Conservation (phyloP, 2,797 vertebrate species). For the Australoheros facetus region DNA sequence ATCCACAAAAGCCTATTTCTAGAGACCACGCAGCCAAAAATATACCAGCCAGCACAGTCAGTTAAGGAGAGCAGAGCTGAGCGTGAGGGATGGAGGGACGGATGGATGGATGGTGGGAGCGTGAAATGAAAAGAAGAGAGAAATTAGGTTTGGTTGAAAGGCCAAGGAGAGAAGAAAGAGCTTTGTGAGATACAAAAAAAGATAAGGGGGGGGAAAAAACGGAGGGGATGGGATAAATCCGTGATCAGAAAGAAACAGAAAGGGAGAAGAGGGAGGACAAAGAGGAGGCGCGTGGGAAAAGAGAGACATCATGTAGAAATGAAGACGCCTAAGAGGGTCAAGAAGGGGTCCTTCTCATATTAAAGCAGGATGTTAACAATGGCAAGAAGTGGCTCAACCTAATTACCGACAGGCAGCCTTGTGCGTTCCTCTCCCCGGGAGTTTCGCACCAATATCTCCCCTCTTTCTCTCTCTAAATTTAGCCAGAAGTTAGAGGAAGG, state of each 20-base stretch:
- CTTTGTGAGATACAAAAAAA: conserved; percentile 2
- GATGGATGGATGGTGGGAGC: conserved; percentile 20
- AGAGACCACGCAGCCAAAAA: conserved; percentile 66
- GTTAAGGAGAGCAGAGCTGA: conserved; percentile 35
- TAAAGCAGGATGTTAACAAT: conserved; percentile 82
- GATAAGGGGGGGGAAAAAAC: not conserved
- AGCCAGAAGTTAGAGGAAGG: conserved; percentile 69
- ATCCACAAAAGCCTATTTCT: conserved; percentile 68
- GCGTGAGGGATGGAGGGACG: conserved; percentile 3
- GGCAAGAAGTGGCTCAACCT: conserved; percentile 79
- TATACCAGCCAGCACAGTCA: conserved; percentile 65
- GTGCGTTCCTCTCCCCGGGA: conserved; percentile 67
- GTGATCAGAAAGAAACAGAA: not conserved
- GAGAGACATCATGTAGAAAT: conserved; percentile 52
- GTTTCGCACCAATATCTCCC: conserved; percentile 68
- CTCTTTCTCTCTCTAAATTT: conserved; percentile 69
- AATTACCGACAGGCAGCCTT: conserved; percentile 73
- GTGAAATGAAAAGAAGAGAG: conserved; percentile 27
- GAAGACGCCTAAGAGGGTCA: conserved; percentile 71
- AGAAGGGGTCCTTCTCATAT: conserved; percentile 70
- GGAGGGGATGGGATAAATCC: not conserved
- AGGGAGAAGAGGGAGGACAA: not conserved
- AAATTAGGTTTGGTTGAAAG: conserved; percentile 69
- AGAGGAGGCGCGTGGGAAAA: conserved; percentile 13
- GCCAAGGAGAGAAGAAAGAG: conserved; percentile 58